A percentile compares a stretch with the other conserved stretches of the same genome.
These are phyloP conservation scores for Quadroppia sp. DNA, from an alignment of 2,888 invertebrate species.

Conservation along the genomic window DNA sequence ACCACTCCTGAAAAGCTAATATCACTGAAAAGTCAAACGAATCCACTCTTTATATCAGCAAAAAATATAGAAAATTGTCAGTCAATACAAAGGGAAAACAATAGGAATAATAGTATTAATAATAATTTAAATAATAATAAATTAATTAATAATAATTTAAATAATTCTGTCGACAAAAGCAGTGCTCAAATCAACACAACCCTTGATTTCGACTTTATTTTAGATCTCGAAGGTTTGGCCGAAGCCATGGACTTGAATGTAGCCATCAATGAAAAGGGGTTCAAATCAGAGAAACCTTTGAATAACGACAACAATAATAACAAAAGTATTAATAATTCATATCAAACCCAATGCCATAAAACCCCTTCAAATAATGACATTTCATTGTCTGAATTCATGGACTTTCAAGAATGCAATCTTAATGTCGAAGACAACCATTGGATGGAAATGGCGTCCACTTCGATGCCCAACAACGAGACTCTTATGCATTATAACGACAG, in stretches of 20 bases:
- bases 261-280: constrained; percentile 21
- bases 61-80: constrained; percentile 47
- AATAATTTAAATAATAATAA: constrained; percentile 46
- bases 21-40: not conserved
- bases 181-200: constrained; percentile 46
- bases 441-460: constrained; percentile 35
- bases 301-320: constrained; percentile 49
- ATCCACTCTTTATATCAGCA: constrained; percentile 49
- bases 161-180: not conserved
- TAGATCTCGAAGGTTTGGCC: constrained; percentile 60
- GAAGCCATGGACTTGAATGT: constrained; percentile 60
- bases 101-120: constrained; percentile 51
- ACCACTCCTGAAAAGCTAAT: constrained; percentile 53
- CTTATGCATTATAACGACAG: not conserved
- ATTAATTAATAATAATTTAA: not conserved
- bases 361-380: constrained; percentile 15
- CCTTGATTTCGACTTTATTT: constrained; percentile 62
- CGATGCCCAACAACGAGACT: not conserved
- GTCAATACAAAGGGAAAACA: constrained; percentile 49
- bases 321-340: constrained; percentile 47
- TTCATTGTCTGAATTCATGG: constrained; percentile 39
- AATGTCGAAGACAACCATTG: constrained; percentile 38
- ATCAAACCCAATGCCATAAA: constrained; percentile 30
- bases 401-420: constrained; percentile 38
- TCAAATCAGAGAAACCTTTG: not conserved